Percentiles rank a stretch among this genome's conserved stretches.
Conservation (phyloP, 2,888 invertebrate species). For the Masnerella sp. region DNA sequence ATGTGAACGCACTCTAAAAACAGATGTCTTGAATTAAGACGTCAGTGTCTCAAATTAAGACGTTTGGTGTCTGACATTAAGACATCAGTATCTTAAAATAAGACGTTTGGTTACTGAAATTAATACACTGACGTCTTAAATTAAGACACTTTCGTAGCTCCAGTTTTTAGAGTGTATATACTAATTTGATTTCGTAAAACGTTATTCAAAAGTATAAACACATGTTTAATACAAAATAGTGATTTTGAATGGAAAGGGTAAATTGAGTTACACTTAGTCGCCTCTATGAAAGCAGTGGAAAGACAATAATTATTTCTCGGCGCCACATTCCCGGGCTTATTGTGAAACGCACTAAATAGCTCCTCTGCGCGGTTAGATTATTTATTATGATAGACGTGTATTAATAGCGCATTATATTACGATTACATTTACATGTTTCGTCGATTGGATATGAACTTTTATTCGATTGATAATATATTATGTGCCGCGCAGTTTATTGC, state of each 20-base stretch:
- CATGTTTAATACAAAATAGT: constrained; percentile 12
- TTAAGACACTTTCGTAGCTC: too few species aligned
- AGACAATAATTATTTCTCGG: constrained; percentile 40
- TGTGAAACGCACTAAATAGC: constrained; percentile 39
- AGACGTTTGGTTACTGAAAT: too few species aligned
- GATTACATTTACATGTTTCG: constrained; percentile 43
- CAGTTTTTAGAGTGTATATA: too few species aligned
- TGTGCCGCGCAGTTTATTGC: constrained; percentile 6
- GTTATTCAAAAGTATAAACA: too few species aligned
- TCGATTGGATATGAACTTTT: constrained; percentile 31
- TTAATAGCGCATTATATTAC: constrained; percentile 48
- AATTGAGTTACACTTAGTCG: constrained; percentile 40
- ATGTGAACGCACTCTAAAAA: too few species aligned
- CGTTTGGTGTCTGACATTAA: too few species aligned
- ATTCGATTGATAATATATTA: constrained; percentile 31
- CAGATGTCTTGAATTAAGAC: too few species aligned
- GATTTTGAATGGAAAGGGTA: constrained; percentile 30
- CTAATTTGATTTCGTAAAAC: constrained; percentile 39
- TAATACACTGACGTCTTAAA: too few species aligned
- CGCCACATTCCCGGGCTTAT: constrained; percentile 20
- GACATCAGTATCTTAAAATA: too few species aligned
- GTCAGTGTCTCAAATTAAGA: too few species aligned
- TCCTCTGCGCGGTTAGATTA: constrained; percentile 19
- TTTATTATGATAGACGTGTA: constrained; percentile 46
- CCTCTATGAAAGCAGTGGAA: too few species aligned